Conservation (phyloP, 2,113 vertebrate species). For the Syrmaticus mikado region DNA sequence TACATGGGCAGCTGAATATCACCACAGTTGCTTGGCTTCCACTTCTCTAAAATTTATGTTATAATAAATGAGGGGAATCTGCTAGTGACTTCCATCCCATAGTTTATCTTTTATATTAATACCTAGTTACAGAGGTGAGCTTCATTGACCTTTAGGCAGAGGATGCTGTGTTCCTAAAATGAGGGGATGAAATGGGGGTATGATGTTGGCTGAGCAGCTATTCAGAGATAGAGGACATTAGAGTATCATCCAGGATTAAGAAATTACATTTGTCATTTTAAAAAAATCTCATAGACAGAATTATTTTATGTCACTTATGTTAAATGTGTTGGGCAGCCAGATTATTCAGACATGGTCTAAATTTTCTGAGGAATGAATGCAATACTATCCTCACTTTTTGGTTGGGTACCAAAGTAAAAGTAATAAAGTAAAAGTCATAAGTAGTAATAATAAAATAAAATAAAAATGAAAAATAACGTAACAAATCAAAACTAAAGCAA, state of each 20-base stretch:
- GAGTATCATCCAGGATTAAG: background rate
- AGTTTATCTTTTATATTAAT: background rate
- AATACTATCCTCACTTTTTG: background rate
- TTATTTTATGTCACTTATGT: background rate
- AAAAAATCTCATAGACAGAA: background rate
- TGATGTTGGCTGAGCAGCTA: background rate
- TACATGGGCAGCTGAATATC: fast-evolving
- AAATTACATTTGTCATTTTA: background rate
- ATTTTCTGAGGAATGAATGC: background rate
- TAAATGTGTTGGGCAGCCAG: background rate
- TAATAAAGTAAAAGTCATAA: background rate
- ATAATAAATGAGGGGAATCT: background rate
- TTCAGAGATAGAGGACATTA: background rate
- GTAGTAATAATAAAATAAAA: background rate
- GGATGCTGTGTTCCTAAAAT: background rate
- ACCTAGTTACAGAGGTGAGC: background rate
- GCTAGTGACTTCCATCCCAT: fast-evolving
- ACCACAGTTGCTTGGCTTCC: background rate
- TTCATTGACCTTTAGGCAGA: background rate
- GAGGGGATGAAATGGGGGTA: fast-evolving
- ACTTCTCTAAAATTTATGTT: background rate
- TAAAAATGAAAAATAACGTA: background rate
- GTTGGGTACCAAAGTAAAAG: background rate
- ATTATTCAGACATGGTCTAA: background rate
- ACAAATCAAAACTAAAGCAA: background rate